Evolutionary conservation across 2,113 vertebrate species (phyloP), one percentile per base, ranked within the genome.

Genomic region (Chloropsis cyanopogon): DNA sequence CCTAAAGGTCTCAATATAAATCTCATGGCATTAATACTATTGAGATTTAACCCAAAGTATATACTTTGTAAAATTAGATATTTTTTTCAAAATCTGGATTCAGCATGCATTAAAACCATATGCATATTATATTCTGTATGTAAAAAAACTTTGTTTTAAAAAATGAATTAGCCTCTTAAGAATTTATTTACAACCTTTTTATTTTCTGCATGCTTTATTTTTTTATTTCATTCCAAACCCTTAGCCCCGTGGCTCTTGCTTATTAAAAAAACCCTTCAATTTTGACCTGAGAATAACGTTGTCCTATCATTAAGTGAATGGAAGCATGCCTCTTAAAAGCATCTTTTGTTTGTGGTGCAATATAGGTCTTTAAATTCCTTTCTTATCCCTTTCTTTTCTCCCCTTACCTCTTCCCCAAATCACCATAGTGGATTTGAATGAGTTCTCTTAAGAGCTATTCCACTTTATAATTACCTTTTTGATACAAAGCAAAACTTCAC

Each of bases 91-190:
- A 77, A 56, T 41, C 6, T 14, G 8, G 7, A 35, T 77, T 86
- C 23, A 39, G 5, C 0, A 1, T 73, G 8, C 26, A n/a, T 83
- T 82, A 82, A 65, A 69, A 28, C 2, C 5, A 35, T 23, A 50
- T 7, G 3, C n/a, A 46, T 41, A 49, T 14, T 4, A 3, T 46
- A 17, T 28, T 71, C 29, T 49, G 7, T 33, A 57, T 2, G 0
- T 46, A 37, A 12, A 53, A 81, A 50, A 50, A 2, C 2, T 6
- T 53, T 85, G 6, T 11, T 70, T 76, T 71, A 73, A 24, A 37
- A 46, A 11, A 20, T 53, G 2, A 66, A 49, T 54, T 68, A 11
- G 1, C 35, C 68, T 86, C 39, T 66, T 68, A 86, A 60, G 13
- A 10, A 21, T 60, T 72, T 64, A 44, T 76, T 88, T 73, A 60